These are phyloP conservation scores for Hemibagrus wyckioides DNA, from an alignment of 2,113 vertebrate species.

Conservation along the genomic window DNA sequence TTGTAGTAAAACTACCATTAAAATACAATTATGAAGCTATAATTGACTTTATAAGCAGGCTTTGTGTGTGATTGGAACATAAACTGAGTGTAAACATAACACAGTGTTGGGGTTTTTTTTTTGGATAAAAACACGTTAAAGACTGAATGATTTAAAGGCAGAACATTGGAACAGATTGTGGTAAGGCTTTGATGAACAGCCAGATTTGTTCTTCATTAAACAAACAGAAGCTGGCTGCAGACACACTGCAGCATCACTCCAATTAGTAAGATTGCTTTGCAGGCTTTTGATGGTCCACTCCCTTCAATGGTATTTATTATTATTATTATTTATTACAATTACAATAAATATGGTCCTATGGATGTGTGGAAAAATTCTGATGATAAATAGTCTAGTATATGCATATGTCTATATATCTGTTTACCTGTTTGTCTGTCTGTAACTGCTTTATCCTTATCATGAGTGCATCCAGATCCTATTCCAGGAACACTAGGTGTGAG, in stretches of 20 bases:
- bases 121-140: background rate
- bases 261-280: constrained; percentile 52
- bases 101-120: background rate
- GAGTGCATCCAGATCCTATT: background rate
- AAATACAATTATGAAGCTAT: background rate
- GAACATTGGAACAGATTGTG: background rate
- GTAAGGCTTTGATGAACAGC: constrained; percentile 1
- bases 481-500: background rate
- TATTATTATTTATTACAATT: too few species aligned
- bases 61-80: background rate
- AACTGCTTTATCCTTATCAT: background rate
- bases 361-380: background rate
- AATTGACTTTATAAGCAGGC: background rate
- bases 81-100: background rate
- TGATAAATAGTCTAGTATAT: background rate
- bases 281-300: constrained; percentile 23
- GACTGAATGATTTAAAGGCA: background rate
- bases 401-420: background rate
- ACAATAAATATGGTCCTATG: constrained; percentile 20
- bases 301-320: too few species aligned
- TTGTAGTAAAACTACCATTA: background rate
- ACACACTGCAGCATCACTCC: constrained; percentile 21
- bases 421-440: background rate
- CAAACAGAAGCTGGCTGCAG: constrained; percentile 28
- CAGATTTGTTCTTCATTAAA: constrained; percentile 38